Evolutionary conservation across 2,888 invertebrate genomes (phyloP), one percentile per base, ranked within the genome.

Genomic region (Branchipolynoe longqiensis): DNA sequence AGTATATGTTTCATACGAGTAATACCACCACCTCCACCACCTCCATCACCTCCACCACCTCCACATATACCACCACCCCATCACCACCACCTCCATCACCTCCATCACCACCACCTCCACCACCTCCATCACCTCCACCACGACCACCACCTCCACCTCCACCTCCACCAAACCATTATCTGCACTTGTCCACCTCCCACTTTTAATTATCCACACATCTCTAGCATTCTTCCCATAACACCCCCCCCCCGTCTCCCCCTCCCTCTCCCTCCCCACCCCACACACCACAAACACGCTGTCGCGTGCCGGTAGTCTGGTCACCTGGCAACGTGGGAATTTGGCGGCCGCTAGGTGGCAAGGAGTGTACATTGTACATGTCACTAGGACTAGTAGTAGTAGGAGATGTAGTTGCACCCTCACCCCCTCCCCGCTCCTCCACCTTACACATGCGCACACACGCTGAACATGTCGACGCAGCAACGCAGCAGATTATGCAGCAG

Each of bases 311-410:
- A 78, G 48, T 28, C 6, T 6, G 6, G 78, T 78, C 54, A 48
- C 78, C 28, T 48, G 28, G 78, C 28, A 41, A 78, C 78, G 12
- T 3, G 78, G 78, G 78, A 41, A 78, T 78, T 78, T 25, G 6
- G 8, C 22, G 25, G 14, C 69, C 33, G 69, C 36, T 69, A 38
- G 31, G 62, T 3, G 3, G 31, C 36, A 25, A 38, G 62, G 4
- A 62, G 62, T 4, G 62, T 3, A 62, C 31, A 31, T n/a, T n/a
- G n/a, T n/a, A n/a, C n/a, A n/a, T n/a, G n/a, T n/a, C n/a, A n/a
- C n/a, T n/a, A n/a, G n/a, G n/a, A n/a, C n/a, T n/a, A n/a, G n/a
- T n/a, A n/a, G n/a, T n/a, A n/a, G n/a, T n/a, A n/a, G n/a, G n/a
- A n/a, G n/a, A n/a, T n/a, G n/a, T n/a, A n/a, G n/a, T n/a, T n/a